phyloP scores from a whole-genome alignment of 2,888 invertebrate genomes.

The Boloria euphrosyne region DNA sequence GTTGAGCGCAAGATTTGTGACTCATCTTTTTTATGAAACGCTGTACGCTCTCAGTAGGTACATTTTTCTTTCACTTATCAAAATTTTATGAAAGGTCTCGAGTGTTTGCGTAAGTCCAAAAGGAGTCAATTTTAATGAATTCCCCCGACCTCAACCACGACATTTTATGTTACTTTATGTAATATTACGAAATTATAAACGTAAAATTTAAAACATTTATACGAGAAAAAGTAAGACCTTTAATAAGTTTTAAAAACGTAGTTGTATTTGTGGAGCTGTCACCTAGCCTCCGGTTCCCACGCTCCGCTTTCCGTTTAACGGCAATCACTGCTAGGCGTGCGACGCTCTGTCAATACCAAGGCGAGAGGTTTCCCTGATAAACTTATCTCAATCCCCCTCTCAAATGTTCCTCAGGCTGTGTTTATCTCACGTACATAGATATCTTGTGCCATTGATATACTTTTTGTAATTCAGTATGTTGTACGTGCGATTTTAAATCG shows the following conservation, averaged over 20 bases:
- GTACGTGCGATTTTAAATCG: background rate
- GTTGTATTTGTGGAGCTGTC: conserved; percentile 36
- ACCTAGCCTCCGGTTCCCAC: conserved; percentile 48
- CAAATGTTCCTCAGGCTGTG: conserved; percentile 60
- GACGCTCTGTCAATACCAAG: conserved; percentile 80
- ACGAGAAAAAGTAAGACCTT: conserved; percentile 18
- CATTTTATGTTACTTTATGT: background rate
- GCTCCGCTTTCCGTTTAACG: conserved; percentile 73
- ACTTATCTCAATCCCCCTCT: conserved; percentile 68
- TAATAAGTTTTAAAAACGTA: conserved; percentile 18
- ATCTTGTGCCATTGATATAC: conserved; percentile 30
- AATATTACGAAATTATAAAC: conserved; percentile 6
- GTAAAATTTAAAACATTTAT: background rate
- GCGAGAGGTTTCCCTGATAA: conserved; percentile 81
- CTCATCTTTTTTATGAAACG: conserved; percentile 63
- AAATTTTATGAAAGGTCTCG: conserved; percentile 44
- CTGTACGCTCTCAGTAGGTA: conserved; percentile 47
- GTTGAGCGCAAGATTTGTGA: conserved; percentile 75
- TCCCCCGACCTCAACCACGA: background rate
- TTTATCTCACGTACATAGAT: conserved; percentile 73
- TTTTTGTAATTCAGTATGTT: conserved; percentile 15
- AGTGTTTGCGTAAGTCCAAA: conserved; percentile 8
- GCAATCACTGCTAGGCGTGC: conserved; percentile 77
- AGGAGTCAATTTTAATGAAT: background rate
- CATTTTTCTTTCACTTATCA: conserved; percentile 44